These are phyloP conservation scores for Episyrphus balteatus DNA, from an alignment of 1,140 invertebrate genomes.

Conservation along the genomic window DNA sequence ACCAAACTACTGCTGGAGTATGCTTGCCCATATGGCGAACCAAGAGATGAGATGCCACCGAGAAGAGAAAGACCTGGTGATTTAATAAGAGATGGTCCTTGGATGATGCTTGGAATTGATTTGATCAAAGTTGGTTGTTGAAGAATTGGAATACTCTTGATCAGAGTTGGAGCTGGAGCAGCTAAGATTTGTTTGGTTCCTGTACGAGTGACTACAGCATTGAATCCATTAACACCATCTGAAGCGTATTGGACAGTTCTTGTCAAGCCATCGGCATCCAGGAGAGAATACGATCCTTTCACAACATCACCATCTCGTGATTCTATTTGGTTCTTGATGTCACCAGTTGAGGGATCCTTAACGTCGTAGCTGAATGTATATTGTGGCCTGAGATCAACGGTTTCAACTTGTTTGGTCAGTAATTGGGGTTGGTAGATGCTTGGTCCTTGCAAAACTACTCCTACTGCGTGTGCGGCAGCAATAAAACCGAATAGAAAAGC, in stretches of 20 bases:
- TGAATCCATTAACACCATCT: slow-evolving; percentile 31
- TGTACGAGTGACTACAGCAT: slow-evolving; percentile 31
- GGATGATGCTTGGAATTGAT: no score
- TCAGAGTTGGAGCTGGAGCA: slow-evolving; percentile 13
- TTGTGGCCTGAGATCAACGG: slow-evolving; percentile 38
- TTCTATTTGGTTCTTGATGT: slow-evolving; percentile 45
- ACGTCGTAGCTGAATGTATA: slow-evolving; percentile 40
- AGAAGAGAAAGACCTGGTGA: no score
- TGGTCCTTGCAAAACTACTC: slow-evolving; percentile 8
- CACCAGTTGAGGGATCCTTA: slow-evolving; percentile 43
- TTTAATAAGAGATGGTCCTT: no score
- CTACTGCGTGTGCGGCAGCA: slow-evolving; percentile 15
- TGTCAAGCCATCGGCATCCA: slow-evolving; percentile 30
- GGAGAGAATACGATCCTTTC: slow-evolving; percentile 25
- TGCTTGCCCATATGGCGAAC: no score
- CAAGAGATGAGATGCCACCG: no score
- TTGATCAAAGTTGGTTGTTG: no score
- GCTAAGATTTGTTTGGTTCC: slow-evolving; percentile 25
- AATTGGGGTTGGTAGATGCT: slow-evolving; percentile 13
- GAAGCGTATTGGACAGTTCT: slow-evolving; percentile 36
- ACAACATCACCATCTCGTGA: slow-evolving; percentile 44
- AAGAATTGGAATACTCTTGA: no score
- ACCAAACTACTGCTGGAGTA: no score
- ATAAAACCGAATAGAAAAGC: slow-evolving; percentile 17
- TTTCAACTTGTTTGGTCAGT: slow-evolving; percentile 24